phyloP scores from a whole-genome alignment of 1,140 invertebrate species.

The Drosophila arawakana region DNA sequence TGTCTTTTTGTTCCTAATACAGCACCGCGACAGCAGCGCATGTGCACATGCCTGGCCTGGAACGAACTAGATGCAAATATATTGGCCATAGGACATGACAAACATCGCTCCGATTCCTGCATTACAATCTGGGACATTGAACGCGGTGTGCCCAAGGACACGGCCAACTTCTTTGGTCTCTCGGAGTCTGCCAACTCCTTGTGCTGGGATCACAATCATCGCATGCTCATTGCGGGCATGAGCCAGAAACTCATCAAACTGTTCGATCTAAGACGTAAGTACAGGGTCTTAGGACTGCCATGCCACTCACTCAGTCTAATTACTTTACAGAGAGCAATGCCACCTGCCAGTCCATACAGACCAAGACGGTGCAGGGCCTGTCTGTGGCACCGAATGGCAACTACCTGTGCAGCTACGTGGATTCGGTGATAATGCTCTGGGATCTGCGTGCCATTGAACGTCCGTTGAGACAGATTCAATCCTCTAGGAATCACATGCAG shows the following conservation, averaged over 20 bases:
- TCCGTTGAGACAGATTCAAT: slow-evolving; percentile 90
- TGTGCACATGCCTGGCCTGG: slow-evolving; percentile 95
- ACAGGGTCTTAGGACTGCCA: not conserved
- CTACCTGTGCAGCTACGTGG: slow-evolving; percentile 92
- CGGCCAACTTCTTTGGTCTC: slow-evolving; percentile 85
- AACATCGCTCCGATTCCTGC: slow-evolving; percentile 92
- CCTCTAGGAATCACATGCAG: slow-evolving; percentile 89
- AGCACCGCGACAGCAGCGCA: slow-evolving; percentile 92
- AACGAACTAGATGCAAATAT: slow-evolving; percentile 93
- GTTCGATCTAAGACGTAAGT: slow-evolving; percentile 94
- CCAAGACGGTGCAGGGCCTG: slow-evolving; percentile 93
- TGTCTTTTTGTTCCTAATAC: slow-evolving; percentile 6
- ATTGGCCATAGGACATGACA: slow-evolving; percentile 93
- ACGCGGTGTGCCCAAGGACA: slow-evolving; percentile 73
- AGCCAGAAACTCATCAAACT: slow-evolving; percentile 95
- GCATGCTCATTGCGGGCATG: slow-evolving; percentile 93
- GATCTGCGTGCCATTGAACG: slow-evolving; percentile 94
- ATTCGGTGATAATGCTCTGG: slow-evolving; percentile 93
- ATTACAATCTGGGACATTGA: slow-evolving; percentile 92
- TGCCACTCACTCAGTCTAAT: not conserved
- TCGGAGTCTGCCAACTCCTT: slow-evolving; percentile 94
- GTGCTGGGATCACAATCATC: slow-evolving; percentile 92
- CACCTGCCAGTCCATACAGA: slow-evolving; percentile 89
- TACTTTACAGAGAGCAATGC: slow-evolving; percentile 88
- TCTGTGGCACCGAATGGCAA: slow-evolving; percentile 91